phyloP scores from a whole-genome alignment of 1,140 invertebrate genomes.

The Drosophila ercepeae region DNA sequence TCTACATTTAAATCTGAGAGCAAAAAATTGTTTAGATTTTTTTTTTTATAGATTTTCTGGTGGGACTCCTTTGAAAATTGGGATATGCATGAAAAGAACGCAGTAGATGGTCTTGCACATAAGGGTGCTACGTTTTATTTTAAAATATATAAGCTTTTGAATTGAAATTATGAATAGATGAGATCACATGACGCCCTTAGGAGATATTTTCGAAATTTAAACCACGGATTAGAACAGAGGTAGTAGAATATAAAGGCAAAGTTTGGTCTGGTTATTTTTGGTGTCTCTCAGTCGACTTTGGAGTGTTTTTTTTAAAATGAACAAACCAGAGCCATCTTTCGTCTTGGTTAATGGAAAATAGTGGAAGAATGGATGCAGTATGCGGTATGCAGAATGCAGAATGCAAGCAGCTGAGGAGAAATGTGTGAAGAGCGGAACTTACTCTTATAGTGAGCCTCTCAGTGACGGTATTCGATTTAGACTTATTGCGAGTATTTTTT shows the following conservation, averaged over 20 bases:
- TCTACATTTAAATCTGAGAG: too few relatives aligned
- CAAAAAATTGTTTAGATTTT: too few relatives aligned
- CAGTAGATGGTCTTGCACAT: neutral
- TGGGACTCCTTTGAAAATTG: too few relatives aligned
- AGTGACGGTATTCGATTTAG: slow-evolving; percentile 58
- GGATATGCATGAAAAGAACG: too few relatives aligned
- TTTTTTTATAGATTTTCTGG: too few relatives aligned
- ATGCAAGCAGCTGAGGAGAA: slow-evolving; percentile 18
- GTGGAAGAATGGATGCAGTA: slow-evolving; percentile 23
- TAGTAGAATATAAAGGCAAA: too few relatives aligned
- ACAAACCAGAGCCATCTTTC: neutral
- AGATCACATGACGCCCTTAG: too few relatives aligned
- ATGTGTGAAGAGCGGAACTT: slow-evolving; percentile 49
- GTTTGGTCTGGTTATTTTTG: slow-evolving; percentile 48
- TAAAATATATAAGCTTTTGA: too few relatives aligned
- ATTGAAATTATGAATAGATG: too few relatives aligned
- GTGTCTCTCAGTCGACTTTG: slow-evolving; percentile 5
- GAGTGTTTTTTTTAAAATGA: neutral
- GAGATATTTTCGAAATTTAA: too few relatives aligned
- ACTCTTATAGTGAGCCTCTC: slow-evolving; percentile 66
- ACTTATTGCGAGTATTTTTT: slow-evolving; percentile 43
- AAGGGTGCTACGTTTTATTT: neutral
- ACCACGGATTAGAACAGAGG: too few relatives aligned
- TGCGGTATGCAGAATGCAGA: slow-evolving; percentile 39
- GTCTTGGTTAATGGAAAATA: slow-evolving; percentile 48